These are phyloP conservation scores for Galaxea fascicularis DNA, from an alignment of 92 coral and sea anemone species.

Conservation along the genomic window DNA sequence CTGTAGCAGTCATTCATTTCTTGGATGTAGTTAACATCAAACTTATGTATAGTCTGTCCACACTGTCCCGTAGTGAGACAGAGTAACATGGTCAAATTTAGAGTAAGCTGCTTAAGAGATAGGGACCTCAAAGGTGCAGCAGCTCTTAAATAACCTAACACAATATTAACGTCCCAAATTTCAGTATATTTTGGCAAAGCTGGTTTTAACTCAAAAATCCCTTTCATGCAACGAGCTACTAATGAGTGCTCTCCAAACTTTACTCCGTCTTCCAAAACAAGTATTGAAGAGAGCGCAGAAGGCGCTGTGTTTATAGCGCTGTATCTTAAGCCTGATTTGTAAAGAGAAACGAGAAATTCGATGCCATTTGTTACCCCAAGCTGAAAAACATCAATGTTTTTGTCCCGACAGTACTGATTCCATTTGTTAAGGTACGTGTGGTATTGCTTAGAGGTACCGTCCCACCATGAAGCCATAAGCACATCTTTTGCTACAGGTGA, in stretches of 20 bases:
- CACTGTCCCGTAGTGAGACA: conserved; percentile 68
- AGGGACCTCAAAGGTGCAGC: conserved; percentile 9
- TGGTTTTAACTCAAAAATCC: conserved; percentile 59
- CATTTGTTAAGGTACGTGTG: conserved; percentile 33
- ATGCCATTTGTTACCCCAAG: conserved; percentile 30
- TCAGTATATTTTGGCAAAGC: conserved; percentile 58
- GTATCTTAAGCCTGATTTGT: conserved; percentile 39
- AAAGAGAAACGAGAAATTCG: conserved; percentile 34
- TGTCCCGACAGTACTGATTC: conserved; percentile 14
- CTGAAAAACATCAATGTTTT: conserved; percentile 2
- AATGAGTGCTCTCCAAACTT: conserved; percentile 54
- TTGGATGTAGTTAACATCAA: conserved; percentile 59
- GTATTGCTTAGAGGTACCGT: conserved; percentile 39
- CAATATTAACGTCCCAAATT: conserved; percentile 66
- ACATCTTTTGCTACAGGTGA: neutral
- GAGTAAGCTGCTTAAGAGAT: conserved; percentile 57
- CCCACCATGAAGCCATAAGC: neutral
- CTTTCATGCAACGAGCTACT: conserved; percentile 57
- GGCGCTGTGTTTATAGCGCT: conserved; percentile 62
- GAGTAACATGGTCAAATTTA: conserved; percentile 60
- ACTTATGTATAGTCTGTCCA: conserved; percentile 61
- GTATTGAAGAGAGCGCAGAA: conserved; percentile 46
- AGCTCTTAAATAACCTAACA: conserved; percentile 36
- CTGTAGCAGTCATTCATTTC: conserved; percentile 43
- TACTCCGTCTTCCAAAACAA: conserved; percentile 9